Evolutionary conservation across 1,140 invertebrate species (phyloP), one percentile per base, ranked within the genome.

Genomic region (Steinernema feltiae): DNA sequence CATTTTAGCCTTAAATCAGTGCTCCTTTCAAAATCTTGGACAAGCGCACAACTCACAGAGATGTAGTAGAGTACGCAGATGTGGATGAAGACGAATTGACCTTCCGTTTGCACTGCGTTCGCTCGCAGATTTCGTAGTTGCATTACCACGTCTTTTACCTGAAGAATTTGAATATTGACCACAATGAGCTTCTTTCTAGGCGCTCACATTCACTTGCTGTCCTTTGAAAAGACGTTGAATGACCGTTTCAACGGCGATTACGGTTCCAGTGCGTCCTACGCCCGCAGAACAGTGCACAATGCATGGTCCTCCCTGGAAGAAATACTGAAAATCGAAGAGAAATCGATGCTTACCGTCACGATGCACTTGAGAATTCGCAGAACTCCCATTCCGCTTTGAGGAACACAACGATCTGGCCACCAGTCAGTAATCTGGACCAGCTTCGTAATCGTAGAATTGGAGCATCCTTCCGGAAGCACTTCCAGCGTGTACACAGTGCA

Each of bases 1-100:
- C 76, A 75, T 75, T 46, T 75, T 75, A 3, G 74, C 74, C 74
- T 75, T 76, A 73, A 73, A 73, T n/a, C n/a, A n/a, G n/a, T 72
- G 3, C 53, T 63, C 53, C 12, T 3, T 63, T 27, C 15, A 63
- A 30, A 29, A 73, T 7, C 17, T 12, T n/a, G 29, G 46, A 63
- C 7, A 73, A 32, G 7, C 12, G 7, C 7, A 12, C 12, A 24
- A 73, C 70, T 12, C 7, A 73, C 72, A 3, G 32, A 15, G 75
- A 75, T 75, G 74, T 75, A 75, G 70, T 29, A 78, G 76, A 75
- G 76, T 3, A 78, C 74, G 75, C 30, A 31, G 31, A 78, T n/a
- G 29, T 75, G 74, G 30, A 53, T 74, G 74, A 78, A 75, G 29
- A 75, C 70, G 74, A 35, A 75, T 27, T 75, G 74, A 3, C 15